These are phyloP conservation scores for Agelaius phoeniceus DNA, from an alignment of 2,113 vertebrate genomes.

Conservation along the genomic window DNA sequence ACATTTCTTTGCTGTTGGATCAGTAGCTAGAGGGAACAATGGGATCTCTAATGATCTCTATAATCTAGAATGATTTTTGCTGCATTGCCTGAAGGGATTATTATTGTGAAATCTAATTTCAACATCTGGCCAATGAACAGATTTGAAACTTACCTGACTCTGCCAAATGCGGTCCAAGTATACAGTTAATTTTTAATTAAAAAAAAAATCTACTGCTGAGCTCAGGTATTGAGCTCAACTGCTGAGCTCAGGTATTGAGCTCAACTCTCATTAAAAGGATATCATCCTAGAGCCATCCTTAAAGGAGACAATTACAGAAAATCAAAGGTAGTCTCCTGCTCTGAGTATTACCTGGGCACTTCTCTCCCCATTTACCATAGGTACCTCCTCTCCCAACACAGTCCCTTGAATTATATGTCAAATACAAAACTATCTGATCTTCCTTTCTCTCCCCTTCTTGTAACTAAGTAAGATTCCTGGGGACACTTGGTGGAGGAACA, in stretches of 20 bases:
- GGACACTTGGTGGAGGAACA: background rate
- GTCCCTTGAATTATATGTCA: background rate
- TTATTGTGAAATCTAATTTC: background rate
- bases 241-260: background rate
- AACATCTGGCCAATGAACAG: background rate
- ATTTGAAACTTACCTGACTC: background rate
- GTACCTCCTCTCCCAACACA: background rate
- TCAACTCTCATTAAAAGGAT: background rate
- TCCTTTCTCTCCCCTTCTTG: background rate
- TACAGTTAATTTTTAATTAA: conserved; percentile 1
- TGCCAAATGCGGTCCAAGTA: background rate
- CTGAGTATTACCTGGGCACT: background rate
- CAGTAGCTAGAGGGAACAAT: background rate
- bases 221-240: background rate
- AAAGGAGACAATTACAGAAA: background rate
- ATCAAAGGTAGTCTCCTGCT: background rate
- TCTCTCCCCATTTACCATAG: background rate
- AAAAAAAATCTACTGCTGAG: background rate
- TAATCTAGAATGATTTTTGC: background rate
- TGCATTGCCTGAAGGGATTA: background rate
- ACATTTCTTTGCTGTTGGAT: background rate
- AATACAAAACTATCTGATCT: background rate
- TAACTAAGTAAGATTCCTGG: background rate
- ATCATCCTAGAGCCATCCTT: background rate
- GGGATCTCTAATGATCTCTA: background rate